Evolutionary conservation across 2,113 vertebrate species (phyloP).

Genomic region (Monopterus albus): DNA sequence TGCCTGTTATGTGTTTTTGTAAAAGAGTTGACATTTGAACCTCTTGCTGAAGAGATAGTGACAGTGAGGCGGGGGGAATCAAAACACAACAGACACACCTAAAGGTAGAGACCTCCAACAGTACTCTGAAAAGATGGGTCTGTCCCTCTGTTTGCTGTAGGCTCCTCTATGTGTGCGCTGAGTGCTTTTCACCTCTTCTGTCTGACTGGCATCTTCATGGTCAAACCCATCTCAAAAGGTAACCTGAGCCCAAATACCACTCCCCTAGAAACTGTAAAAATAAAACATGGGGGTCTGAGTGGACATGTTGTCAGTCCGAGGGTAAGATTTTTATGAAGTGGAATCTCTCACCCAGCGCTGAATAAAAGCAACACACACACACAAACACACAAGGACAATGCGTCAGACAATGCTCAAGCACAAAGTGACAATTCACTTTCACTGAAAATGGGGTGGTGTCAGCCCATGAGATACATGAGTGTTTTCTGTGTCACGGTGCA

Average conservation of each 20-base stretch:
- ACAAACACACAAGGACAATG: too few species aligned
- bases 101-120: slow-evolving; percentile 44
- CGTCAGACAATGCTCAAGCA: slow-evolving; percentile 46
- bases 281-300: slow-evolving; percentile 82
- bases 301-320: slow-evolving; percentile 72
- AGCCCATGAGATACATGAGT: slow-evolving; percentile 27
- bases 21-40: slow-evolving; percentile 67
- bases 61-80: slow-evolving; percentile 43
- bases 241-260: slow-evolving; percentile 82
- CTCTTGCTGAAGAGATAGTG: slow-evolving; percentile 48
- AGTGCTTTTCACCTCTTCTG: slow-evolving; percentile 58
- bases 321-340: slow-evolving; percentile 76
- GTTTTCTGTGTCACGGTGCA: slow-evolving; percentile 11
- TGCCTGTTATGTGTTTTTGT: slow-evolving; percentile 52
- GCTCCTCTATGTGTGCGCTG: slow-evolving; percentile 27
- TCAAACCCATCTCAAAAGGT: slow-evolving; percentile 80
- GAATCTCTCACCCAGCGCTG: slow-evolving; percentile 67
- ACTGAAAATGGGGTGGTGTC: slow-evolving; percentile 42
- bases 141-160: slow-evolving; percentile 37
- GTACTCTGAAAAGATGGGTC: slow-evolving; percentile 18
- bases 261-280: slow-evolving; percentile 84
- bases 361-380: too few species aligned
- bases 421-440: slow-evolving; percentile 26
- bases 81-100: slow-evolving; percentile 68
- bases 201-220: slow-evolving; percentile 77